A percentile compares a stretch with the other conserved stretches of the same genome.
Evolutionary conservation across 2,888 invertebrate genomes (phyloP).

Genomic region (Caenorhabditis wallacei): DNA sequence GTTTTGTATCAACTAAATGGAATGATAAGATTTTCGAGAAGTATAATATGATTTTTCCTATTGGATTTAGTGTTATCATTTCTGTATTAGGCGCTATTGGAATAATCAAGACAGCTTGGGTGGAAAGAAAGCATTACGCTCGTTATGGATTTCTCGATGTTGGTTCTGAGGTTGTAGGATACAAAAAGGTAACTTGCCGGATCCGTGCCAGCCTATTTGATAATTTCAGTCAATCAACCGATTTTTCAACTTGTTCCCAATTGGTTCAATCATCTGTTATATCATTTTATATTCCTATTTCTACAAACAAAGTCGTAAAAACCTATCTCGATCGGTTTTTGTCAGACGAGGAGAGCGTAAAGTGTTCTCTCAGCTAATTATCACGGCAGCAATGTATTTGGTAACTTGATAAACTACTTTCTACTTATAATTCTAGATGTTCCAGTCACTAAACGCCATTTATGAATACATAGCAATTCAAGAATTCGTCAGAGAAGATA

Average conservation of each 20-base stretch:
- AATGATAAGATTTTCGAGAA: background rate
- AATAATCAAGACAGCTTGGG: background rate
- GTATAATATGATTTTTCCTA: background rate
- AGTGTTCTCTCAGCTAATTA: background rate
- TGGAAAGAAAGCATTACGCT: background rate
- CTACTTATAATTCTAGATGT: background rate
- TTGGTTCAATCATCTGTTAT: background rate
- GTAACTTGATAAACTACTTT: too few species aligned
- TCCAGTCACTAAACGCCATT: background rate
- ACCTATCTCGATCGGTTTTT: background rate
- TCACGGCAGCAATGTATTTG: background rate
- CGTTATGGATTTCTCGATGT: background rate
- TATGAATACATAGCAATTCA: background rate
- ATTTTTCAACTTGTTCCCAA: background rate
- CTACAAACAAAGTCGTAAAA: background rate
- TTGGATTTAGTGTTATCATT: background rate
- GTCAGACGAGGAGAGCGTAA: background rate
- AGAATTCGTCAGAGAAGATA: background rate
- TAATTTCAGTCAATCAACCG: background rate
- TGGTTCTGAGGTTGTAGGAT: background rate
- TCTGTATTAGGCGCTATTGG: background rate
- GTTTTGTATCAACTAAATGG: background rate
- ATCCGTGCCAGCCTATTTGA: background rate
- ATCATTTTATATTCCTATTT: background rate
- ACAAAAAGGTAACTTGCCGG: background rate